Base-by-base conservation (phyloP, 2,888 invertebrate genomes). In the Lasioglossum morio region DNA sequence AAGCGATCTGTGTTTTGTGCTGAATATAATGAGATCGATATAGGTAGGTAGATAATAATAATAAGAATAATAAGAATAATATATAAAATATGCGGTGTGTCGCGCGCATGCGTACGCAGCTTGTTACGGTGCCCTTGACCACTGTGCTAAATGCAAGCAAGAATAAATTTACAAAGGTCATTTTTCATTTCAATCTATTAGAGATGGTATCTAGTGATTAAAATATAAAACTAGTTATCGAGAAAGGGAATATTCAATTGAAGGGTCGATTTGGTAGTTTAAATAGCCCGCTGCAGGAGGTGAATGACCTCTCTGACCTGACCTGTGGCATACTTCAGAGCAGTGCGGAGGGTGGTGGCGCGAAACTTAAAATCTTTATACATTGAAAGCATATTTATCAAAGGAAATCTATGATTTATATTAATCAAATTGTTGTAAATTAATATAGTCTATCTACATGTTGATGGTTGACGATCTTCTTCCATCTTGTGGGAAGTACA, bases 1-100 rank as follows among this genome's bases (percentile, higher is more conserved):
- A 93, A 94, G 93, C 94, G 90, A 92, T 94, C 88, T 83, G 91
- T 92, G 91, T 93, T 69, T 23, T 86, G 92, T 93, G 94, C 92
- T 91, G 92, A 92, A 93, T 93, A 91, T 89, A 92, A 92, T 90
- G 91, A 93, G 90, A 91, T 90, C 87, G 88, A 92, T 90, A 84
- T 90, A 90, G 84, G 83, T 89, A 89, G 79, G 84, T 88, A 88
- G 81, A 82, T 85, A 83, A 85, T 79, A 88, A 90, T 85, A 70
- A 84, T 84, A 63, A 63, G 14, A 30, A 30, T 30, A 63, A 60
- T 27, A 14, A 66, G 66, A 74, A 66, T 79, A 72, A 43, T 89
- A 87, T 79, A 88, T 76, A 88, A 70, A 84, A 82, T 90, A 87
- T 90, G 84, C 82, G 72, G 87, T 72, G 79, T 82, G 76, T 77